Percentiles rank a stretch among this genome's conserved stretches.
These are phyloP conservation scores for Arnoldichthys spilopterus DNA, from an alignment of 2,797 vertebrate genomes.

Conservation along the genomic window DNA sequence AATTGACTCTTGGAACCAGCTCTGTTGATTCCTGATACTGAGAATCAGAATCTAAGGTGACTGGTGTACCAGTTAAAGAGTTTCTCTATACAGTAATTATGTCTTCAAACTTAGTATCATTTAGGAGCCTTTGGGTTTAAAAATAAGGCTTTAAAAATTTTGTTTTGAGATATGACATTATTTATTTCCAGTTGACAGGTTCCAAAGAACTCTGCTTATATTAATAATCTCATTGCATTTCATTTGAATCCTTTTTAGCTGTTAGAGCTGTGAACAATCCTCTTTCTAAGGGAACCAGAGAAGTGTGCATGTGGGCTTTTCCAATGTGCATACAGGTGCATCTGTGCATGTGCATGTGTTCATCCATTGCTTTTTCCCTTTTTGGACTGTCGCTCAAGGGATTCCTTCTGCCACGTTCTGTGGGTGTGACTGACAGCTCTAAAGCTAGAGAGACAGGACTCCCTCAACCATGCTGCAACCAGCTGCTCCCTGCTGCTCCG, in stretches of 20 bases:
- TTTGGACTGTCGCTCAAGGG: conserved; percentile 46
- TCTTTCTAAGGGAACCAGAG: conserved; percentile 3
- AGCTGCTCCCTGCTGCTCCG: conserved; percentile 49
- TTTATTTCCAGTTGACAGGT: conserved; percentile 16
- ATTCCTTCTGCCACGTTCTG: conserved; percentile 42
- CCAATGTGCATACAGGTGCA: background rate
- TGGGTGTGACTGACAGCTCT: conserved; percentile 45
- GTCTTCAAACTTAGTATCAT: background rate
- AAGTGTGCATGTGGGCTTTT: background rate
- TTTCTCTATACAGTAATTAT: no score
- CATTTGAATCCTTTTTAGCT: conserved; percentile 44
- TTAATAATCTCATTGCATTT: conserved; percentile 33
- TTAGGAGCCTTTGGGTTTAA: background rate
- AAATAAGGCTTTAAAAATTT: background rate
- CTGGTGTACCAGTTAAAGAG: background rate
- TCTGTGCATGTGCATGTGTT: conserved; percentile 19
- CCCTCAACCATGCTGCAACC: conserved; percentile 54
- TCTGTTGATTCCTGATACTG: no score
- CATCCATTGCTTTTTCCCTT: conserved; percentile 37
- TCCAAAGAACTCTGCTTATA: conserved; percentile 27
- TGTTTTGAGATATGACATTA: background rate
- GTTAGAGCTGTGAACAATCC: conserved; percentile 30
- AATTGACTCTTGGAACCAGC: no score
- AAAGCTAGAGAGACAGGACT: conserved; percentile 50
- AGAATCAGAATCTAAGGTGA: no score